phyloP scores from a whole-genome alignment of 2,797 vertebrate genomes.

The Callimico goeldii region DNA sequence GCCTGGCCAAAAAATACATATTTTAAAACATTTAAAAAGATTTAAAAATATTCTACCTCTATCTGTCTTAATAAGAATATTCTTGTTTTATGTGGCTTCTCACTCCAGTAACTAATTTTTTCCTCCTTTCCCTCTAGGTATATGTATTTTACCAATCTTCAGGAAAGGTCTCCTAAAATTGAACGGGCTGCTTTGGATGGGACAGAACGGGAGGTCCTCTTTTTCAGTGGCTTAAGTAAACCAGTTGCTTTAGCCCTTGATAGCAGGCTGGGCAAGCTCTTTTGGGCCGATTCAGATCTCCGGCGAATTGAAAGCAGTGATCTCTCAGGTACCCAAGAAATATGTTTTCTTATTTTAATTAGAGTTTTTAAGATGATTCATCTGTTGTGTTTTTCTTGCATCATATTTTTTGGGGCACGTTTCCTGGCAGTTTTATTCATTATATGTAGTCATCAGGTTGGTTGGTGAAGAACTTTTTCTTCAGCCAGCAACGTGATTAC shows the following conservation, averaged over 20 bases:
- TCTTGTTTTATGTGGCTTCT: conserved; percentile 26
- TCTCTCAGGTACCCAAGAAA: conserved; percentile 91
- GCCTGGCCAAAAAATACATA: not conserved
- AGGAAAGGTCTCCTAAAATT: conserved; percentile 96
- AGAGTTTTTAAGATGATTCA: not conserved
- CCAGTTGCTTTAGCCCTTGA: conserved; percentile 94
- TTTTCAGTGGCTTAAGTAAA: conserved; percentile 95
- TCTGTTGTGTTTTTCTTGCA: conserved; percentile 12
- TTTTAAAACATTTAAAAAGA: not conserved
- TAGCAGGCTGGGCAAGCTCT: conserved; percentile 94
- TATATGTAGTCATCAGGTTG: not conserved
- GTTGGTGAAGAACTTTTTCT: conserved; percentile 19
- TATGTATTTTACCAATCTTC: conserved; percentile 99
- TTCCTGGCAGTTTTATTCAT: not conserved
- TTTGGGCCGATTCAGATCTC: conserved; percentile 98
- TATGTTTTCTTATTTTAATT: conserved; percentile 57
- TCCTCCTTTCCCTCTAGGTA: conserved; percentile 86
- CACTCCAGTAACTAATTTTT: not conserved
- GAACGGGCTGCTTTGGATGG: conserved; percentile 96
- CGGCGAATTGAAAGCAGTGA: conserved; percentile 98
- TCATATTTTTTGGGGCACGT: conserved; percentile 7
- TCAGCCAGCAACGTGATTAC: not conserved
- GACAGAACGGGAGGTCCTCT: conserved; percentile 96
- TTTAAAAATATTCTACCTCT: not conserved
- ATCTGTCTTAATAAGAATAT: not conserved